Conservation (phyloP, 2,888 invertebrate species). For the Phorcus lineatus region DNA sequence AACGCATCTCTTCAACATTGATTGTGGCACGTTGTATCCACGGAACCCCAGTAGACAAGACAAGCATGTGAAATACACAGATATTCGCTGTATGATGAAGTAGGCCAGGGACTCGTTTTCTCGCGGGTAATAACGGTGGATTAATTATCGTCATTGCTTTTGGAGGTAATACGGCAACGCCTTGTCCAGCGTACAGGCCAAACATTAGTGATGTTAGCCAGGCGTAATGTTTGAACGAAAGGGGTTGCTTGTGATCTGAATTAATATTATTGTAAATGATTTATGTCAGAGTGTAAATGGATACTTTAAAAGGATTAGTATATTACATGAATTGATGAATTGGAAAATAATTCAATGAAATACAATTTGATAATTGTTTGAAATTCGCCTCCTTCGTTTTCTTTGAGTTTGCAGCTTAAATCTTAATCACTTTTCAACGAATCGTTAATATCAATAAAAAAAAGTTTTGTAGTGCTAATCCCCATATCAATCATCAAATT, state of each 20-base stretch:
- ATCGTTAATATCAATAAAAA: no score
- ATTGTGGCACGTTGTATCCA: slow-evolving; percentile 7
- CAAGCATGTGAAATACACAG: slow-evolving; percentile 21
- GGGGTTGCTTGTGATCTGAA: not conserved
- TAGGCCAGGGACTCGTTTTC: not conserved
- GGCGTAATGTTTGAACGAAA: not conserved
- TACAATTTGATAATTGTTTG: not conserved
- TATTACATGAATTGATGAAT: not conserved
- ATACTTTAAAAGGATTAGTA: not conserved
- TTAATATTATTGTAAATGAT: not conserved
- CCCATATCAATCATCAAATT: no score
- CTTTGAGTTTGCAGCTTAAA: not conserved
- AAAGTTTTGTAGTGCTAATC: no score
- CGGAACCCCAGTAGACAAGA: not conserved
- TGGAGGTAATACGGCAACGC: not conserved
- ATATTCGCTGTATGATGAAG: not conserved
- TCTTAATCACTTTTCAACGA: no score
- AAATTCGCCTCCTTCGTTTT: not conserved
- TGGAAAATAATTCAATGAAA: not conserved
- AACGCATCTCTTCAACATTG: slow-evolving; percentile 1
- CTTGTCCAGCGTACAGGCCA: not conserved
- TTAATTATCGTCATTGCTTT: slow-evolving; percentile 14
- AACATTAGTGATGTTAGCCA: not conserved
- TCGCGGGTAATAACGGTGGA: slow-evolving; percentile 10
- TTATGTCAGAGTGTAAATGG: not conserved